Conservation (phyloP, 1,140 invertebrate species). For the Lepidurus couesii region DNA sequence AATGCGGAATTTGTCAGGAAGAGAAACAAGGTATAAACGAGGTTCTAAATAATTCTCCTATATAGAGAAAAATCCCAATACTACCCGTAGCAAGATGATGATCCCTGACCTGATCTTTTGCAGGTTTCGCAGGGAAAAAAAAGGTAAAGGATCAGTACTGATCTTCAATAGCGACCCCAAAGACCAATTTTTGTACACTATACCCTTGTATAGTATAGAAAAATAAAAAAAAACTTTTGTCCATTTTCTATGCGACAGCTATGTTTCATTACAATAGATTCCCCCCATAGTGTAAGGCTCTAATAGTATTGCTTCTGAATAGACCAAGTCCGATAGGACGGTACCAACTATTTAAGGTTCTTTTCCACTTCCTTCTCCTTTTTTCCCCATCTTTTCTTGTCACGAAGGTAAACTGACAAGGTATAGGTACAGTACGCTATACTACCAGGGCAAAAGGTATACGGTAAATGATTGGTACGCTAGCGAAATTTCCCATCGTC, state of each 20-base stretch:
- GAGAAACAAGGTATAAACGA: neutral
- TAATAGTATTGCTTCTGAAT: constrained; percentile 15
- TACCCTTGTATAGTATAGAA: neutral
- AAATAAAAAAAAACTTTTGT: neutral
- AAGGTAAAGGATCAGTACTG: constrained; percentile 8
- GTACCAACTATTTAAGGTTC: neutral
- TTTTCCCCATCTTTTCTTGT: neutral
- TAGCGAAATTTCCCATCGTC: neutral
- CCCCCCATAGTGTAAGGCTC: constrained; percentile 14
- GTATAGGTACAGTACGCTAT: no score
- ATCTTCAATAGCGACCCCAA: neutral
- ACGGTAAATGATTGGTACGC: neutral
- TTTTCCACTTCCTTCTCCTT: neutral
- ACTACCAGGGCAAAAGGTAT: neutral
- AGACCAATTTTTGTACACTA: neutral
- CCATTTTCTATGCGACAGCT: neutral
- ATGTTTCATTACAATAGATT: neutral
- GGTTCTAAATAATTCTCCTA: neutral
- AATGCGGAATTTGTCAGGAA: constrained; percentile 2
- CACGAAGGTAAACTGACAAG: no score
- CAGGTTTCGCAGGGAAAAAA: neutral
- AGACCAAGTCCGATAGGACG: neutral
- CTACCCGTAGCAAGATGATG: neutral
- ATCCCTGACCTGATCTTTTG: neutral
- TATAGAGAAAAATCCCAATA: neutral